Evolutionary conservation across 2,797 vertebrate genomes (phyloP), one percentile per base, ranked within the genome.

Genomic region (Antennarius maculatus): DNA sequence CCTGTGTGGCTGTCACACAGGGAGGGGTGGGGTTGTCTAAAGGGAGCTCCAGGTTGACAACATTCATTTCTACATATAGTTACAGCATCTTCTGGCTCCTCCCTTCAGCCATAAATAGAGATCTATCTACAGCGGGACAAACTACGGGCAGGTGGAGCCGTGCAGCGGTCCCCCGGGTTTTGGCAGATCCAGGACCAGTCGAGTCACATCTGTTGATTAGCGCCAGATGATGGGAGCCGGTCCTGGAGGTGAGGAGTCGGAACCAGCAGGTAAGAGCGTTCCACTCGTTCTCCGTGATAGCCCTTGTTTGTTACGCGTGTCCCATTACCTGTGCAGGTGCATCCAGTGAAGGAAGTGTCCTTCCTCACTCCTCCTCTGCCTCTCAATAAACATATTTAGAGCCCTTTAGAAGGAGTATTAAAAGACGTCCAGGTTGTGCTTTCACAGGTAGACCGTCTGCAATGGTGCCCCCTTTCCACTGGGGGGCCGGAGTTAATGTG

Each of bases 391-490:
- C 64, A 74, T 79, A 17, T 64, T 57, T 50, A 65, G 62, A 91
- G 89, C 88, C 87, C 85, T 91, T 90, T 63, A 34, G 27, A 70
- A 62, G 61, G 68, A 56, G 63, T 69, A 66, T 58, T 65, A 23
- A 76, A 81, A 74, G 53, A 77, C 60, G 66, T 80, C 61, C 74
- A 61, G 61, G 80, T 87, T 84, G 77, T 81, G 77, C 69, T 79
- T 66, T 71, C 69, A 65, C 66, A 53, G 58, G 50, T n/a, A 23
- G 61, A 67, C 31, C 8, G 31, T 34, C 49, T 41, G 18, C 52
- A 45, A 53, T 17, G 31, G 15, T 42, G n/a, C 31, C 51, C 50
- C 23, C 14, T 9, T 1, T 23, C 23, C 23, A 2, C 23, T 23
- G 23, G 23, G 23, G 23, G 23, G 23, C 23, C 1, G 23, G 23